Evolutionary conservation across 2,888 invertebrate species (phyloP).

Genomic region (Prosapia bicincta): DNA sequence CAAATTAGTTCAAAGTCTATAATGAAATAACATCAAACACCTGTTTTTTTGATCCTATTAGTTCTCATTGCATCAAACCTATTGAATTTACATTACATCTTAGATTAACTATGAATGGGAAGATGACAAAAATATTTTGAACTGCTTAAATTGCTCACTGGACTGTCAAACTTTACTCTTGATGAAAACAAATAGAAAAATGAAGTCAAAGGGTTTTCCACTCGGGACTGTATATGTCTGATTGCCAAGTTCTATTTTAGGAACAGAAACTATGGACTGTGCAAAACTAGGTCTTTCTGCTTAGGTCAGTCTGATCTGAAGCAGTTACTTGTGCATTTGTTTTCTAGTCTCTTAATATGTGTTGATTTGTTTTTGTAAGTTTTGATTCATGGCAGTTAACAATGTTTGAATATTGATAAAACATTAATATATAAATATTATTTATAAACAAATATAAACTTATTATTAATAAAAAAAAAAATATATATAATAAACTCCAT

Average conservation of each 20-base stretch:
- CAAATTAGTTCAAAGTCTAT: neutral
- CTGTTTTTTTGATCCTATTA: neutral
- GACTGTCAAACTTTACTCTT: neutral
- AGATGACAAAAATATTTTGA: neutral
- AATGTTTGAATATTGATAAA: no score
- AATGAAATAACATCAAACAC: neutral
- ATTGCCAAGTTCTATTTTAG: constrained; percentile 43
- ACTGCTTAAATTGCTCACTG: neutral
- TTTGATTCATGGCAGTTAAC: no score
- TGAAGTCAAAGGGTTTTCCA: constrained; percentile 2
- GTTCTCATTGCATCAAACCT: neutral
- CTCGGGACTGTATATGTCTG: neutral
- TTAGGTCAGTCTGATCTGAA: neutral
- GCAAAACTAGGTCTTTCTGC: constrained; percentile 2
- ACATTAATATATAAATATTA: no score
- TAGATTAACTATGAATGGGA: neutral
- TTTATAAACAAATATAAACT: no score
- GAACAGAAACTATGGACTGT: constrained; percentile 22
- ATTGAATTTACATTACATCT: neutral
- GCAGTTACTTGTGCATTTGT: neutral
- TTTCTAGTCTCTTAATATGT: no score
- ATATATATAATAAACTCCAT: no score
- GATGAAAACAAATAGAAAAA: constrained; percentile 2
- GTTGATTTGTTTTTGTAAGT: neutral
- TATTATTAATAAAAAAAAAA: no score